Conservation (phyloP, 2,888 invertebrate species). For the Phyllotreta cruciferae region DNA sequence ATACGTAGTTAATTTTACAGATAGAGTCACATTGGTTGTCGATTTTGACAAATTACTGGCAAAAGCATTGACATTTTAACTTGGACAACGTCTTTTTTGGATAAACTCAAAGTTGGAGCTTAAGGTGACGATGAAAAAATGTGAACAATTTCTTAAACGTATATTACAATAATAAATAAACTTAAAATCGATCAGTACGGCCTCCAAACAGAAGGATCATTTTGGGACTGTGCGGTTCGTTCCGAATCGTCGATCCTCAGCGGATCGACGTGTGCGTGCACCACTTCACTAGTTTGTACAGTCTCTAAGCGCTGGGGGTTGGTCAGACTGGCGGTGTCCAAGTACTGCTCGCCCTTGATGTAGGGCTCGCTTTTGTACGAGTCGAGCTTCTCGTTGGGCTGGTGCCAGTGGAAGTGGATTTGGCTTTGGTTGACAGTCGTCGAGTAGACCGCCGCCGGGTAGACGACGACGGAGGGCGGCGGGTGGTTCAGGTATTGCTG, state of each 20-base stretch:
- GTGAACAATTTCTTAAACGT: slow-evolving; percentile 14
- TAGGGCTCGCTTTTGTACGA: slow-evolving; percentile 74
- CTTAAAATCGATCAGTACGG: slow-evolving; percentile 65
- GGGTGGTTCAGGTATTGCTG: slow-evolving; percentile 69
- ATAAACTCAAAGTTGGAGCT: background rate
- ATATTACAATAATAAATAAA: slow-evolving; percentile 35
- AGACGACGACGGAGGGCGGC: slow-evolving; percentile 71
- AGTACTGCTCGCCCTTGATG: slow-evolving; percentile 72
- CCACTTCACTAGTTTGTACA: slow-evolving; percentile 62
- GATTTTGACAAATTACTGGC: too few relatives aligned
- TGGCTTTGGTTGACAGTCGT: slow-evolving; percentile 79
- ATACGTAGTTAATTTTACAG: too few relatives aligned
- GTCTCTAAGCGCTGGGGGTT: slow-evolving; percentile 68
- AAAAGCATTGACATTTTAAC: too few relatives aligned
- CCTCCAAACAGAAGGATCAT: slow-evolving; percentile 72
- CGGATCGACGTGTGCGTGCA: slow-evolving; percentile 57
- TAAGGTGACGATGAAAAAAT: slow-evolving; percentile 2
- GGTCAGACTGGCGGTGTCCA: slow-evolving; percentile 54
- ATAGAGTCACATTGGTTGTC: too few relatives aligned
- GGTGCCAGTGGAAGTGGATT: slow-evolving; percentile 82
- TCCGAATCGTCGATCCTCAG: slow-evolving; percentile 45
- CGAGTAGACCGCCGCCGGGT: slow-evolving; percentile 81
- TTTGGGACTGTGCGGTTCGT: slow-evolving; percentile 52
- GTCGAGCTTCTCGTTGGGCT: slow-evolving; percentile 68
- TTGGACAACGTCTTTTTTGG: too few relatives aligned